Evolutionary conservation across 2,888 invertebrate species (phyloP).

Genomic region (Cepaea hortensis): DNA sequence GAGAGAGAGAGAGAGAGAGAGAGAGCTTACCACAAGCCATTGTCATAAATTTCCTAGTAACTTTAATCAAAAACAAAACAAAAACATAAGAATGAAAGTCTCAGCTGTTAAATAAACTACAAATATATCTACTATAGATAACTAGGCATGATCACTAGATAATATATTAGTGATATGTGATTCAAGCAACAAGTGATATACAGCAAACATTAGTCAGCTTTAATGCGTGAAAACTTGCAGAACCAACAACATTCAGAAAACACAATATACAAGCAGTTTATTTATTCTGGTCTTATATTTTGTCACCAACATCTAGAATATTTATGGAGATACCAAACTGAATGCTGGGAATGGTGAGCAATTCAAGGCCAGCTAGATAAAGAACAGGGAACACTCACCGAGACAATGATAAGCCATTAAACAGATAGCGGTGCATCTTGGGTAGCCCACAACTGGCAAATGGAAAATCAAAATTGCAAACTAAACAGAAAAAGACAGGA

Average conservation of each 20-base stretch:
- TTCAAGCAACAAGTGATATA: no score
- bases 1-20: no score
- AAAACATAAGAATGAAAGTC: no score
- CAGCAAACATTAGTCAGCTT: no score
- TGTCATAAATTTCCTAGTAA: no score
- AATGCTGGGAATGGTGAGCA: slow-evolving; percentile 9
- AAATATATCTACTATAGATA: no score
- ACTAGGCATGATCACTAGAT: no score
- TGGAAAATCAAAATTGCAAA: slow-evolving; percentile 40
- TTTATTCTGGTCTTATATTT: not conserved
- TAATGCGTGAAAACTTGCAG: not conserved
- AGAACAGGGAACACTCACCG: slow-evolving; percentile 65
- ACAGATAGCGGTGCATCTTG: slow-evolving; percentile 69
- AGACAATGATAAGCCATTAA: slow-evolving; percentile 67
- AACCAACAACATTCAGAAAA: not conserved
- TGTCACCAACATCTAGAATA: slow-evolving; percentile 34
- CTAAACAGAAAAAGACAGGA: slow-evolving; percentile 39
- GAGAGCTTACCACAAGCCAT: no score
- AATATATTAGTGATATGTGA: no score
- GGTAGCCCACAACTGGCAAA: slow-evolving; percentile 51
- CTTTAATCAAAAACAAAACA: no score
- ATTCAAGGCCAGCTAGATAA: slow-evolving; percentile 5
- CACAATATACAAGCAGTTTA: not conserved
- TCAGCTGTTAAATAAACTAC: no score
- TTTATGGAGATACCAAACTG: slow-evolving; percentile 9